Conservation (phyloP, 1,140 invertebrate genomes). For the Probaryconus sp. region DNA sequence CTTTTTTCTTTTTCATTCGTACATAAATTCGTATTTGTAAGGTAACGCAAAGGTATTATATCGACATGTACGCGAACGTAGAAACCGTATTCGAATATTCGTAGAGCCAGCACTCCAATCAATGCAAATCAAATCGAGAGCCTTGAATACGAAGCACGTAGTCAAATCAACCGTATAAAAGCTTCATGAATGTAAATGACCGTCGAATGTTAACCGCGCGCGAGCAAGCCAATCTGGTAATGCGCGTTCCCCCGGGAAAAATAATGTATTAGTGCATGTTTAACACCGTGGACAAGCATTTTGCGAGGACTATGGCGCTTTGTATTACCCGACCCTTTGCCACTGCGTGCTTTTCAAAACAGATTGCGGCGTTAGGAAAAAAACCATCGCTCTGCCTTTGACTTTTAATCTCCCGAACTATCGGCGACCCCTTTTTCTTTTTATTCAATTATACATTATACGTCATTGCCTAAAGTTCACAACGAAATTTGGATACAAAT, state of each 20-base stretch:
- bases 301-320: slow-evolving; percentile 42
- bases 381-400: slow-evolving; percentile 20
- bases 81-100: slow-evolving; percentile 49
- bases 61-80: slow-evolving; percentile 22
- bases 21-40: slow-evolving; percentile 39
- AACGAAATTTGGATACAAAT: too few species aligned
- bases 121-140: slow-evolving; percentile 78
- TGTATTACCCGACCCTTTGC: slow-evolving; percentile 52
- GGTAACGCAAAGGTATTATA: slow-evolving; percentile 42
- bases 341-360: slow-evolving; percentile 27
- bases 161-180: slow-evolving; percentile 78
- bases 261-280: slow-evolving; percentile 58
- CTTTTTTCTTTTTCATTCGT: slow-evolving; percentile 27
- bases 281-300: slow-evolving; percentile 64
- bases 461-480: too few species aligned
- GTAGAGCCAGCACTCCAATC: slow-evolving; percentile 75
- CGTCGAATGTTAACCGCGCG: slow-evolving; percentile 70
- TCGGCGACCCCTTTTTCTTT: too few species aligned
- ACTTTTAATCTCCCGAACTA: slow-evolving; percentile 38
- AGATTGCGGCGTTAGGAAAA: slow-evolving; percentile 49
- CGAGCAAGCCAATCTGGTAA: slow-evolving; percentile 76
- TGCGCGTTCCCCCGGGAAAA: slow-evolving; percentile 69
- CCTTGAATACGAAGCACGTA: slow-evolving; percentile 73
- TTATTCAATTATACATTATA: too few species aligned
- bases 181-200: slow-evolving; percentile 78